A percentile compares a stretch with the other conserved stretches of the same genome.
These are phyloP conservation scores for Chlorops oryzae DNA, from an alignment of 1,140 invertebrate genomes.

Conservation along the genomic window DNA sequence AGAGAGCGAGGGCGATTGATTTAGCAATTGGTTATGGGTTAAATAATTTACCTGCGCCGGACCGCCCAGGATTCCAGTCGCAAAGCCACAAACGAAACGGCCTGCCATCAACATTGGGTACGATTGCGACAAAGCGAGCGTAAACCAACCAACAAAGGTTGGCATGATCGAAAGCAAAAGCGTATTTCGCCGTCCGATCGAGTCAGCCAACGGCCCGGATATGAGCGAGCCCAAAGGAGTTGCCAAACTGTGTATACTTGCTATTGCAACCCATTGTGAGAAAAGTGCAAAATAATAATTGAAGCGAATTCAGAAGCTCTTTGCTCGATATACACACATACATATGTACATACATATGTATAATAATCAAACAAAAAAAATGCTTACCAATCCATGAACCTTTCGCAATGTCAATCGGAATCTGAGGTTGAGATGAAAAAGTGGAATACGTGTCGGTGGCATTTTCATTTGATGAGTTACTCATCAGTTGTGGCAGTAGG, in stretches of 20 bases:
- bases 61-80: slow-evolving; percentile 63
- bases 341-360: background rate
- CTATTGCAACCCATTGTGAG: too few species aligned
- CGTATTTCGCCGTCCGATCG: slow-evolving; percentile 55
- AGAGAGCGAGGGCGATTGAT: too few species aligned
- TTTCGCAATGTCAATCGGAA: slow-evolving; percentile 52
- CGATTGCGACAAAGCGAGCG: slow-evolving; percentile 55
- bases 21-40: too few species aligned
- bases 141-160: slow-evolving; percentile 57
- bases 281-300: slow-evolving; percentile 6
- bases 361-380: background rate
- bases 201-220: slow-evolving; percentile 59
- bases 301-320: too few species aligned
- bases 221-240: slow-evolving; percentile 60
- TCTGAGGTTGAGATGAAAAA: slow-evolving; percentile 19
- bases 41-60: slow-evolving; percentile 56
- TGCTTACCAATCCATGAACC: slow-evolving; percentile 62
- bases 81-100: slow-evolving; percentile 60
- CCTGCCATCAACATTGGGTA: slow-evolving; percentile 57
- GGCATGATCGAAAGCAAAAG: slow-evolving; percentile 56
- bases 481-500: slow-evolving; percentile 57
- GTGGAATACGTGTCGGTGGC: too few species aligned
- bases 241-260: slow-evolving; percentile 61
- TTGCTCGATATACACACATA: background rate
- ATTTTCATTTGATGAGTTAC: slow-evolving; percentile 48